A percentile compares a stretch with the other conserved stretches of the same genome.
Conservation (phyloP, 1,140 invertebrate species). For the Prorops nasuta region DNA sequence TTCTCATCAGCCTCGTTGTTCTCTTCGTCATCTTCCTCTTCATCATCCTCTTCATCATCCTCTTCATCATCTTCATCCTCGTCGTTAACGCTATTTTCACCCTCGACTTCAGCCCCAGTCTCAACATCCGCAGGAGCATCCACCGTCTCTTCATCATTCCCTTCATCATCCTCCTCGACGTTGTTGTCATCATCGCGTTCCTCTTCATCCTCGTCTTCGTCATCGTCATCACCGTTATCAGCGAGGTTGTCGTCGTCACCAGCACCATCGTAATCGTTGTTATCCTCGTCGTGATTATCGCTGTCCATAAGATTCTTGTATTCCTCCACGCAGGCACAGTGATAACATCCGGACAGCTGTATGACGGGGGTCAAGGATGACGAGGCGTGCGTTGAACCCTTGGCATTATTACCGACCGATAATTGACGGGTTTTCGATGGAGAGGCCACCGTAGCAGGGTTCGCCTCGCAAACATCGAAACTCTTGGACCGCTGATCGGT, state of each 20-base stretch:
- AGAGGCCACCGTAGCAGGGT: constrained; percentile 61
- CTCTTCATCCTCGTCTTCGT: constrained; percentile 55
- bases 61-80: constrained; percentile 50
- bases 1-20: constrained; percentile 52
- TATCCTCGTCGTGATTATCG: constrained; percentile 37
- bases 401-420: constrained; percentile 9
- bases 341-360: constrained; percentile 43
- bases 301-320: constrained; percentile 34
- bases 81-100: constrained; percentile 23
- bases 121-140: not conserved
- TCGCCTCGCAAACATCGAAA: constrained; percentile 71
- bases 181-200: constrained; percentile 33
- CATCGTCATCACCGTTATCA: constrained; percentile 46
- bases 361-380: constrained; percentile 21
- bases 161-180: constrained; percentile 51
- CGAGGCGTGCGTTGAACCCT: not conserved
- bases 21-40: constrained; percentile 20
- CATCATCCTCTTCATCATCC: constrained; percentile 51
- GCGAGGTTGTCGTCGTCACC: constrained; percentile 24
- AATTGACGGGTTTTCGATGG: not conserved
- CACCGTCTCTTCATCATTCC: too few species aligned
- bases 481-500: constrained; percentile 69
- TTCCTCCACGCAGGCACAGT: constrained; percentile 54
- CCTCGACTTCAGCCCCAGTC: too few species aligned
- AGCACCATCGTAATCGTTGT: constrained; percentile 48